phyloP scores from a whole-genome alignment of 2,888 invertebrate species.

The Lagria hirta region DNA sequence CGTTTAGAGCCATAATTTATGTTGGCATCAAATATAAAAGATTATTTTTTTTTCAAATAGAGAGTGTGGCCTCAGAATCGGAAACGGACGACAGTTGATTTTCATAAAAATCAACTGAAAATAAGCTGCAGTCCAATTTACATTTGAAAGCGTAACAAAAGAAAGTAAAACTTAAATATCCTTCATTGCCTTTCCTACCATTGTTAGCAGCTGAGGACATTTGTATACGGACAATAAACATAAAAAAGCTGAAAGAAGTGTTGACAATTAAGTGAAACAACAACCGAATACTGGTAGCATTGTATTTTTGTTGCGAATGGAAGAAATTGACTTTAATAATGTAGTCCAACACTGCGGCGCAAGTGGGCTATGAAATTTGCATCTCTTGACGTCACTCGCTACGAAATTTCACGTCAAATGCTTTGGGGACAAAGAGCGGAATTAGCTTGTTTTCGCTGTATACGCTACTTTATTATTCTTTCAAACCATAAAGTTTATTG shows the following conservation, averaged over 20 bases:
- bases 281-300: constrained; percentile 41
- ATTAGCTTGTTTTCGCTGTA: constrained; percentile 38
- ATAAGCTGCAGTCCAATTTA: constrained; percentile 41
- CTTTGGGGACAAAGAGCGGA: constrained; percentile 34
- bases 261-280: constrained; percentile 51
- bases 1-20: constrained; percentile 12
- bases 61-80: constrained; percentile 25
- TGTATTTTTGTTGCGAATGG: constrained; percentile 43
- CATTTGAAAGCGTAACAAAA: constrained; percentile 47
- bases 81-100: constrained; percentile 31
- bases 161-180: constrained; percentile 49
- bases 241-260: constrained; percentile 46
- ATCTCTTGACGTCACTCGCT: constrained; percentile 40
- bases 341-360: constrained; percentile 41
- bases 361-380: constrained; percentile 45
- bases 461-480: constrained; percentile 39
- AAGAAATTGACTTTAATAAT: constrained; percentile 51
- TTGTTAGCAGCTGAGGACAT: constrained; percentile 36
- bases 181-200: constrained; percentile 40
- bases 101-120: constrained; percentile 37
- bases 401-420: constrained; percentile 26
- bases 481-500: constrained; percentile 37
- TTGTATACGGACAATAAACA: constrained; percentile 47
- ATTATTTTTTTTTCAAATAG: constrained; percentile 27
- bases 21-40: constrained; percentile 13